Percentiles rank a stretch among this genome's conserved stretches.
phyloP scores from a whole-genome alignment of 92 coral and sea anemone genomes.

The Pocillopora meandrina region DNA sequence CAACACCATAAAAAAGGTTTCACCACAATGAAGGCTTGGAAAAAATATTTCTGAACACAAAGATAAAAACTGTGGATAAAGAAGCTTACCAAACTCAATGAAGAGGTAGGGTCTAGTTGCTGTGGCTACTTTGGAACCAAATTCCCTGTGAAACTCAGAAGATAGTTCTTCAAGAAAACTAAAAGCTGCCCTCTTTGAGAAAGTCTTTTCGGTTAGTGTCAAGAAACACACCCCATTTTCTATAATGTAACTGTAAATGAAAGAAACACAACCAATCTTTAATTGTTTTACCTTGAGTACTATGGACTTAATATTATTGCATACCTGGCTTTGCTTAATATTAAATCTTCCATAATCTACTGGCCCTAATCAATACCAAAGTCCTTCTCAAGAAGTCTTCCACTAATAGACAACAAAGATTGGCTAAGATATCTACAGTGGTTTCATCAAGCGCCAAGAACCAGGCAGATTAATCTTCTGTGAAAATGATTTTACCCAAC shows the following conservation, averaged over 20 bases:
- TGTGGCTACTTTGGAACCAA: slow-evolving; percentile 72
- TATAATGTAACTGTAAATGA: slow-evolving; percentile 76
- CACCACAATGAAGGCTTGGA: background rate
- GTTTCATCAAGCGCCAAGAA: no score
- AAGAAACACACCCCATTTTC: slow-evolving; percentile 95
- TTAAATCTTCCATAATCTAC: no score
- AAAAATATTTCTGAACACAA: background rate
- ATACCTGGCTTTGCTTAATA: no score
- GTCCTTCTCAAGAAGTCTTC: no score
- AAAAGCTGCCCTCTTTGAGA: slow-evolving; percentile 97
- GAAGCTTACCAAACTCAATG: slow-evolving; percentile 95
- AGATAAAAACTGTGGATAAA: background rate
- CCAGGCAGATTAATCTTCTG: no score
- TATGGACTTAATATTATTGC: background rate
- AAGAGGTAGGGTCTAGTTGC: slow-evolving; percentile 95
- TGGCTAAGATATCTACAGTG: no score
- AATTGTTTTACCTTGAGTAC: background rate
- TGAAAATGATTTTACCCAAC: no score
- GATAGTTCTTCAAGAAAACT: slow-evolving; percentile 95
- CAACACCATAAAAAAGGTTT: background rate
- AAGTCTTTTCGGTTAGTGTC: slow-evolving; percentile 89
- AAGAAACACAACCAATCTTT: slow-evolving; percentile 1
- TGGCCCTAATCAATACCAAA: no score
- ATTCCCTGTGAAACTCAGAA: slow-evolving; percentile 88
- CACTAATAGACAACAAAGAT: no score